These are phyloP conservation scores for Digitonthophagus gazella DNA, from an alignment of 2,888 invertebrate species.

Conservation along the genomic window DNA sequence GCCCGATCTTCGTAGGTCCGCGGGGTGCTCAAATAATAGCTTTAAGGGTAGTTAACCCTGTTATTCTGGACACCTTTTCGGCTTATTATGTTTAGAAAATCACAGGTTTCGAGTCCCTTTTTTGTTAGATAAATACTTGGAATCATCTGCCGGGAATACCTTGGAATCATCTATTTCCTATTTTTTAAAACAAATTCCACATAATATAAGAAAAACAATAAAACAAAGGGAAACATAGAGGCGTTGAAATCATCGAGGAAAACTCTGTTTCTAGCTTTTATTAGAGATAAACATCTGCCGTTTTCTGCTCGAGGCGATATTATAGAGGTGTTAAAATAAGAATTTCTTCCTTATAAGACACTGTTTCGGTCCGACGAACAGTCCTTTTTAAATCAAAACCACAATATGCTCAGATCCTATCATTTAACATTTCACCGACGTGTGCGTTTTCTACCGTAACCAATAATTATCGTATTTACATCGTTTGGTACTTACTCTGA, in stretches of 20 bases:
- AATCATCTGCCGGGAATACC: not conserved
- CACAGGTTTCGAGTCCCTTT: not conserved
- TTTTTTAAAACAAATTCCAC: not conserved
- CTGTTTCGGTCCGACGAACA: not conserved
- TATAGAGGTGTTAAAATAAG: not conserved
- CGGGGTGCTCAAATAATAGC: slow-evolving; percentile 29
- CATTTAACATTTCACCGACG: not conserved
- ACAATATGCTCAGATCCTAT: not conserved
- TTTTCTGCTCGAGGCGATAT: not conserved
- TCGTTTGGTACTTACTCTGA: not conserved
- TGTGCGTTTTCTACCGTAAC: not conserved
- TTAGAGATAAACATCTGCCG: not conserved
- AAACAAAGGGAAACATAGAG: not conserved
- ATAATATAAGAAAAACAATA: not conserved
- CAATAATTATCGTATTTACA: not conserved
- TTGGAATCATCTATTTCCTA: not conserved
- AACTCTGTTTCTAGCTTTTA: not conserved
- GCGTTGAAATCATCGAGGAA: not conserved
- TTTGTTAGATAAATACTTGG: not conserved
- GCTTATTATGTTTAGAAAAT: slow-evolving; percentile 10
- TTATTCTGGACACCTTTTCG: slow-evolving; percentile 23
- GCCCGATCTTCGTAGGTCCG: slow-evolving; percentile 38
- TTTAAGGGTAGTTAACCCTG: slow-evolving; percentile 30
- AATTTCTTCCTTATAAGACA: not conserved
- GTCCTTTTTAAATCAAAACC: not conserved